A percentile compares a stretch with the other conserved stretches of the same genome.
These are phyloP conservation scores for Adela reaumurella DNA, from an alignment of 2,888 invertebrate genomes.

Conservation along the genomic window DNA sequence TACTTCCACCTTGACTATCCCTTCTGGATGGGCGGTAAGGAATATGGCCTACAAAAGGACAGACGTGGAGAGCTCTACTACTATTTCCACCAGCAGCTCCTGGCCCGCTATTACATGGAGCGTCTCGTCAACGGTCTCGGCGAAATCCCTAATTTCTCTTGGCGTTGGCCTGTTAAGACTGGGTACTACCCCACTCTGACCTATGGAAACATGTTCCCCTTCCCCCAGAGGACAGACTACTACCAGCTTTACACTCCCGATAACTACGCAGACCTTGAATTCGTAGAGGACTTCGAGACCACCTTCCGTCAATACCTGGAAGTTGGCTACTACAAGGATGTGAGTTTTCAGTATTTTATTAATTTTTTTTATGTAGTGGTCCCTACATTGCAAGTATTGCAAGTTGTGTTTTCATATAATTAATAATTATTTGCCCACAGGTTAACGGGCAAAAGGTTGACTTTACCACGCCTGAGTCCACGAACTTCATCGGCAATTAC, in stretches of 20 bases:
- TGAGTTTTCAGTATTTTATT: conserved; percentile 25
- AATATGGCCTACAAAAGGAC: conserved; percentile 43
- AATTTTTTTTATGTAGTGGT: background rate
- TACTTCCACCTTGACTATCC: conserved; percentile 61
- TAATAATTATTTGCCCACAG: no score
- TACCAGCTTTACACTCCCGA: conserved; percentile 55
- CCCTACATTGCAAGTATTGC: background rate
- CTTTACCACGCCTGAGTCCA: conserved; percentile 34
- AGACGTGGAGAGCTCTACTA: conserved; percentile 64
- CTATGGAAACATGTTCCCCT: conserved; percentile 50
- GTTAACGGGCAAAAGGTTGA: conserved; percentile 19
- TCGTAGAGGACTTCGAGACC: conserved; percentile 60
- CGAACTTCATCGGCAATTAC: conserved; percentile 52
- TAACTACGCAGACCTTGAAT: conserved; percentile 39
- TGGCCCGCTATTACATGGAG: conserved; percentile 68
- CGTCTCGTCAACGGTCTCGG: conserved; percentile 62
- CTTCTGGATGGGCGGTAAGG: conserved; percentile 58
- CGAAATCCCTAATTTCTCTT: conserved; percentile 52
- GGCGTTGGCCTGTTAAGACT: conserved; percentile 29
- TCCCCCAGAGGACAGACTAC: conserved; percentile 56
- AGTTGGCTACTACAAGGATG: conserved; percentile 59
- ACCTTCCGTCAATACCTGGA: conserved; percentile 45
- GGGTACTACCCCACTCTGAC: conserved; percentile 49
- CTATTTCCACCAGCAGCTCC: conserved; percentile 62
- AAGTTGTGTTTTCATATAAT: no score